Evolutionary conservation across 1,140 invertebrate genomes (phyloP).

Genomic region (Caenorhabditis elegans): DNA sequence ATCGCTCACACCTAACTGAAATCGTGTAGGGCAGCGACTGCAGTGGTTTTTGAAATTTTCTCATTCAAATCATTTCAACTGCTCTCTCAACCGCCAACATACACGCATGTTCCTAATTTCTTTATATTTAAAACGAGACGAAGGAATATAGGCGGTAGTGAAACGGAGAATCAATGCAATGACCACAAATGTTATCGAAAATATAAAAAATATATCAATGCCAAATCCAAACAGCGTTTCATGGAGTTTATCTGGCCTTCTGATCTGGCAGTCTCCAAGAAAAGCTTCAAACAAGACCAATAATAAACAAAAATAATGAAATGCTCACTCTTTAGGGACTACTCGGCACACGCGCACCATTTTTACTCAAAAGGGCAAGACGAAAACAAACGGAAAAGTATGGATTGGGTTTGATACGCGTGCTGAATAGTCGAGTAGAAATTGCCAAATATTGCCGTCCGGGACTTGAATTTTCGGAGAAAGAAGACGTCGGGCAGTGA

Average conservation of each 20-base stretch:
- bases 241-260: background rate
- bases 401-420: background rate
- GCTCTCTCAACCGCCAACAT: constrained; percentile 21
- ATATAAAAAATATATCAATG: constrained; percentile 1
- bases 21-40: constrained; percentile 21
- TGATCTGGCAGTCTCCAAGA: background rate
- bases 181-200: constrained; percentile 32
- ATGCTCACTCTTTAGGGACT: constrained; percentile 30
- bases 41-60: constrained; percentile 25
- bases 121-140: constrained; percentile 20
- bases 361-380: constrained; percentile 15
- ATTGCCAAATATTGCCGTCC: constrained; percentile 25
- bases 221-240: constrained; percentile 21
- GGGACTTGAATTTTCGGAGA: background rate
- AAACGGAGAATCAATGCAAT: constrained; percentile 33
- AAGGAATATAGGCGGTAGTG: constrained; percentile 24
- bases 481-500: background rate
- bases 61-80: constrained; percentile 21
- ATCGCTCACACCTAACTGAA: constrained; percentile 1
- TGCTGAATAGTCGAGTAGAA: constrained; percentile 19
- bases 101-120: constrained; percentile 17
- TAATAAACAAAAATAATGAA: background rate
- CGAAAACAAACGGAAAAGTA: background rate
- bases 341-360: constrained; percentile 29
- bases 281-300: background rate